Base-by-base conservation (phyloP, 1,140 invertebrate species). In the Drosophila neocordata region DNA sequence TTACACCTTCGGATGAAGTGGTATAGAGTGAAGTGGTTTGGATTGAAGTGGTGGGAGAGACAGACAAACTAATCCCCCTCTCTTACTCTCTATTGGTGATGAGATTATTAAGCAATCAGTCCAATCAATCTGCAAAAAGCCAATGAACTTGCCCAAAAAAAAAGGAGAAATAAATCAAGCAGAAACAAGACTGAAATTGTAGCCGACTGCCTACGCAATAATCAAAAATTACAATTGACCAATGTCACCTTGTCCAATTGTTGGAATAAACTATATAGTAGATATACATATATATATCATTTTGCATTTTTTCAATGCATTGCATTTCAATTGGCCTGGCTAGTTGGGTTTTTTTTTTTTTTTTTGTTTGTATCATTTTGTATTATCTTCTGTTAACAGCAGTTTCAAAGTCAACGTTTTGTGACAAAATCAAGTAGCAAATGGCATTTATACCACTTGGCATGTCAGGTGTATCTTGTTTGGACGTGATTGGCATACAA, bases 71-170 rank as follows among this genome's bases (percentile, higher is more conserved):
- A 57, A 37, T 57, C 53, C 53, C 64, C 44, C 72, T 65, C 27
- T 1, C 70, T 62, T 70, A 73, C 71, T 73, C 15, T 48, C 1
- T 35, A 48, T 20, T 20, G 41, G 41, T 48, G 57, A 44, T 18
- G n/a, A 73, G 83, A 87, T 87, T 88, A 87, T 89, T 87, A 83
- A 75, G 83, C 84, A 83, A 87, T 87, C 83, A 77, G 72, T 56
- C 31, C 76, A 88, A 85, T 88, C 82, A 71, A 89, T 83, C 84
- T 83, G 66, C 69, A 22, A 48, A 48, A 48, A 79, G 84, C 84
- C 83, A 88, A 79, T 88, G 83, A 88, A 88, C 83, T 88, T 75
- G n/a, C 11, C 20, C 58, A 37, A 70, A 60, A 55, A 24, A 27
- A 27, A 60, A 65, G n/a, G n/a, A n/a, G n/a, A n/a, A n/a, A n/a